phyloP scores from a whole-genome alignment of 1,140 invertebrate genomes.

The Cotesia glomerata region DNA sequence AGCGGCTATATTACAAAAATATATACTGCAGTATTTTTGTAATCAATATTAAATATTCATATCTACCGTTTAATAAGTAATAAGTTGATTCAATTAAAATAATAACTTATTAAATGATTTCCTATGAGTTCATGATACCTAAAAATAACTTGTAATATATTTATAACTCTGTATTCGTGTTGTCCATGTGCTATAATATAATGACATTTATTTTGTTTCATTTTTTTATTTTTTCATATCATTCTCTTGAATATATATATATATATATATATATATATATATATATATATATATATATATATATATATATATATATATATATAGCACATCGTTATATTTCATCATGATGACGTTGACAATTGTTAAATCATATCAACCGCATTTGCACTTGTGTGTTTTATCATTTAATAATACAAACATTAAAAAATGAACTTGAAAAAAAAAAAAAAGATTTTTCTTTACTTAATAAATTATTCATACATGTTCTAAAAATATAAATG shows the following conservation, averaged over 20 bases:
- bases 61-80: neutral
- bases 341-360: constrained; percentile 4
- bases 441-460: too few relatives aligned
- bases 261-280: neutral
- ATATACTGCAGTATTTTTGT: neutral
- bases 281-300: neutral
- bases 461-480: too few relatives aligned
- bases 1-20: neutral
- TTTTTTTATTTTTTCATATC: constrained; percentile 19
- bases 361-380: neutral
- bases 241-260: constrained; percentile 3
- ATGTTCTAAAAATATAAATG: too few relatives aligned
- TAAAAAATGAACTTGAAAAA: neutral
- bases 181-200: neutral
- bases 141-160: neutral
- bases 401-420: neutral
- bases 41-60: neutral
- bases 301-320: neutral
- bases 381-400: neutral
- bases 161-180: neutral
- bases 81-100: neutral
- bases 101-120: neutral
- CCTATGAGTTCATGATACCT: constrained; percentile 12
- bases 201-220: neutral
- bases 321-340: neutral